A percentile compares a stretch with the other conserved stretches of the same genome.
phyloP scores from a whole-genome alignment of 2,888 invertebrate genomes.

The Stictocephala bisonia region DNA sequence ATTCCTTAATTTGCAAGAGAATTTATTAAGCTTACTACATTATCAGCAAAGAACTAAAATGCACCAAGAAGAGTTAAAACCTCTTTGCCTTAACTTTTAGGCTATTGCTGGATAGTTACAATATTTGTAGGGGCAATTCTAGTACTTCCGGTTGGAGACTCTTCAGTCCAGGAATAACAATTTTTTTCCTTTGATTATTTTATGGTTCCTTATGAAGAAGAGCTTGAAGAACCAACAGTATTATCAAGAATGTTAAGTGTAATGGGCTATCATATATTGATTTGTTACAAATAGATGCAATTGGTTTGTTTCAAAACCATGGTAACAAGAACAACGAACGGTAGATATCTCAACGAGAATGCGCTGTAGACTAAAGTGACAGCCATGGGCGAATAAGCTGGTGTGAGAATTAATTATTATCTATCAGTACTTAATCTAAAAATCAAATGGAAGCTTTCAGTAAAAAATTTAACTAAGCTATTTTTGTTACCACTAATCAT shows the following conservation, averaged over 20 bases:
- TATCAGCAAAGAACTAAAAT: neutral
- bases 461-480: too few species aligned
- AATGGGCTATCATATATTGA: neutral
- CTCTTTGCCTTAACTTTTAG: conserved; percentile 15
- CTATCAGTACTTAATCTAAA: too few species aligned
- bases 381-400: too few species aligned
- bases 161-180: conserved; percentile 11
- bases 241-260: neutral
- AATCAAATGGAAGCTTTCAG: too few species aligned
- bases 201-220: neutral
- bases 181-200: conserved; percentile 16
- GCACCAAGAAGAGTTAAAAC: neutral
- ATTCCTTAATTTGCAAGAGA: conserved; percentile 28
- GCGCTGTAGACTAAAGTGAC: too few species aligned
- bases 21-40: neutral
- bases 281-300: too few species aligned
- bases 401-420: too few species aligned
- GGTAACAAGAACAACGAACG: too few species aligned
- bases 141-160: conserved; percentile 17
- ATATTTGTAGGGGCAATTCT: neutral
- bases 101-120: neutral
- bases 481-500: too few species aligned
- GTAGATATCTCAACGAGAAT: too few species aligned
- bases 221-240: neutral
- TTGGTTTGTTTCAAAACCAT: neutral